Percentiles rank a stretch among this genome's conserved stretches.
These are phyloP conservation scores for Heliconius himera DNA, from an alignment of 1,140 invertebrate species.

Conservation along the genomic window DNA sequence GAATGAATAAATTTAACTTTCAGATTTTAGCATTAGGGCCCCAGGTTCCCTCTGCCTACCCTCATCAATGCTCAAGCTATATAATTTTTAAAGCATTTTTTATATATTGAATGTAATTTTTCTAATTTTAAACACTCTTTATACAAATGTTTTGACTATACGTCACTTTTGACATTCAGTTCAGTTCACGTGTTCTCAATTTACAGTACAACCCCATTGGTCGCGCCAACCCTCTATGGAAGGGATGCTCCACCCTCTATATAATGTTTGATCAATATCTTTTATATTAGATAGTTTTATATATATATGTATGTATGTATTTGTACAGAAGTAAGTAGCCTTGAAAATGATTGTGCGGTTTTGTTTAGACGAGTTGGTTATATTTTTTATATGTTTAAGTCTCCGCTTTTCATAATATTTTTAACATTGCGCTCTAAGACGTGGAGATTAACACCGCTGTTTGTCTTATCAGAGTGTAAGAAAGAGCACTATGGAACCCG, in stretches of 20 bases:
- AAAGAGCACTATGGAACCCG: too few species aligned
- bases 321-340: slow-evolving; percentile 25
- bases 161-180: slow-evolving; percentile 49
- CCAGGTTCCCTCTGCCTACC: too few species aligned
- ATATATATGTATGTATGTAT: slow-evolving; percentile 20
- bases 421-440: too few species aligned
- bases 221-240: slow-evolving; percentile 33
- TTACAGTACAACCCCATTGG: slow-evolving; percentile 47
- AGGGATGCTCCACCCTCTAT: slow-evolving; percentile 39
- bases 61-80: too few species aligned
- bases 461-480: too few species aligned
- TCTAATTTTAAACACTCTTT: slow-evolving; percentile 25
- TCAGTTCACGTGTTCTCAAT: slow-evolving; percentile 54
- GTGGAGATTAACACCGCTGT: too few species aligned
- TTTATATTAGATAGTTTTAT: background rate
- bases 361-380: slow-evolving; percentile 2
- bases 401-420: too few species aligned
- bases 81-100: too few species aligned
- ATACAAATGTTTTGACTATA: slow-evolving; percentile 47
- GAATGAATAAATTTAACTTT: too few species aligned
- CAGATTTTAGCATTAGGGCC: too few species aligned
- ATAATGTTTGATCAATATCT: slow-evolving; percentile 53
- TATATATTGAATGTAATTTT: background rate
- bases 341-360: slow-evolving; percentile 31
- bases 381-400: background rate